Evolutionary conservation across 2,888 invertebrate genomes (phyloP).

Genomic region (Scaeva pyrastri): DNA sequence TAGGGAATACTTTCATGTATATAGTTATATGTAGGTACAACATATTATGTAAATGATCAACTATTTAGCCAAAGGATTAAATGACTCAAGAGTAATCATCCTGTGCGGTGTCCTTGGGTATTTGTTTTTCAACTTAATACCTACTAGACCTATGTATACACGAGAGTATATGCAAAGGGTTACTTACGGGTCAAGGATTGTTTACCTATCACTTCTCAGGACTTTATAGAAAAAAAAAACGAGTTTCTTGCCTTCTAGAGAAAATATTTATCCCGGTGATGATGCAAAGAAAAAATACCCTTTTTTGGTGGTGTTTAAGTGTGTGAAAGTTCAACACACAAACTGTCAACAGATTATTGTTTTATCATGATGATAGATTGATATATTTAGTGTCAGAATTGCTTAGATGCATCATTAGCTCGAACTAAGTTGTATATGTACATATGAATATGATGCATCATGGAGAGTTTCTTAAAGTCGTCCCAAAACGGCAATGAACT

Average conservation of each 20-base stretch:
- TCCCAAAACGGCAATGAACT: slow-evolving; percentile 51
- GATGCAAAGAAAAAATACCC: neutral
- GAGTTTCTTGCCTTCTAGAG: slow-evolving; percentile 51
- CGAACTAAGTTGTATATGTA: neutral
- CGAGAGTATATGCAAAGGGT: slow-evolving; percentile 31
- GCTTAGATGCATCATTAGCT: slow-evolving; percentile 56
- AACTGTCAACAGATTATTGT: slow-evolving; percentile 67
- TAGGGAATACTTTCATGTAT: too few species aligned
- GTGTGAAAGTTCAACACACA: slow-evolving; percentile 70
- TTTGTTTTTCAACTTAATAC: slow-evolving; percentile 60
- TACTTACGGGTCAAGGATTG: slow-evolving; percentile 68
- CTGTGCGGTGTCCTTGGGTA: slow-evolving; percentile 43
- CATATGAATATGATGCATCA: too few species aligned
- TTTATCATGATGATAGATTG: slow-evolving; percentile 71
- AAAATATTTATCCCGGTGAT: slow-evolving; percentile 57
- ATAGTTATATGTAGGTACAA: neutral
- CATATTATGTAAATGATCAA: slow-evolving; percentile 64
- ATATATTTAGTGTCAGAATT: slow-evolving; percentile 44
- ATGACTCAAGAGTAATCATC: slow-evolving; percentile 67
- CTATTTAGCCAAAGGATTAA: slow-evolving; percentile 70
- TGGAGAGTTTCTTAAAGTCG: neutral
- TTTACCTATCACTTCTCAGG: slow-evolving; percentile 55
- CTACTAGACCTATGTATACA: too few species aligned
- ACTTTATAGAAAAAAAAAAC: slow-evolving; percentile 23
- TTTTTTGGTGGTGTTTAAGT: neutral